A percentile compares a stretch with the other conserved stretches of the same genome.
phyloP scores from a whole-genome alignment of 2,113 vertebrate genomes.

The Opisthocomus hoazin region DNA sequence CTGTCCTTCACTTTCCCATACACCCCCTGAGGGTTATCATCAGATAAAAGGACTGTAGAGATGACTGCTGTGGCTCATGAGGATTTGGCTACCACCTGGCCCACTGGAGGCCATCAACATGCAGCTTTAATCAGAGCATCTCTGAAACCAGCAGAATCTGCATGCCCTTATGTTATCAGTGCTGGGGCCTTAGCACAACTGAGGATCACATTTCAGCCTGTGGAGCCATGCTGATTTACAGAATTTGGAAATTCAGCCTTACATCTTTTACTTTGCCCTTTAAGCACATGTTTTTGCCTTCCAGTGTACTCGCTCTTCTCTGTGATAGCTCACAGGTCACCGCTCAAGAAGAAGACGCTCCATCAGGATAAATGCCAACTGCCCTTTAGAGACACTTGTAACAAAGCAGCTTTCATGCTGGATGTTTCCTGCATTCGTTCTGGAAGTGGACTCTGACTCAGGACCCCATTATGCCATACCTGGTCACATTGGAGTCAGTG shows the following conservation, averaged over 20 bases:
- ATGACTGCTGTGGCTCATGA: background rate
- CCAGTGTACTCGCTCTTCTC: fast-evolving
- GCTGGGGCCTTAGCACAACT: fast-evolving
- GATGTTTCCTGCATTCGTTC: background rate
- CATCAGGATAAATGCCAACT: background rate
- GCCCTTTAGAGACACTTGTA: background rate
- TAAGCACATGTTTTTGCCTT: background rate
- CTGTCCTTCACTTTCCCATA: background rate
- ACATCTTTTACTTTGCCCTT: background rate
- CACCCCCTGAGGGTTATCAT: background rate
- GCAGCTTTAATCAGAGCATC: background rate
- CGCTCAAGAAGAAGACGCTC: background rate
- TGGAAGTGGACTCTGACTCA: background rate
- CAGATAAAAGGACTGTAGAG: background rate
- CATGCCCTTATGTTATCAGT: background rate
- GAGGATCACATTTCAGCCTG: background rate
- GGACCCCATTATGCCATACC: background rate
- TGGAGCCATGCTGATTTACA: background rate
- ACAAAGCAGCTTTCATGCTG: background rate
- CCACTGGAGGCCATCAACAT: background rate
- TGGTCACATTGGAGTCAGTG: background rate
- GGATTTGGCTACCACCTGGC: background rate
- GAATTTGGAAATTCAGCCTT: background rate
- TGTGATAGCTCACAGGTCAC: background rate
- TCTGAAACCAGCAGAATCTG: background rate